These are phyloP conservation scores for Panthera leo DNA, from an alignment of 2,113 vertebrate species.

Conservation along the genomic window DNA sequence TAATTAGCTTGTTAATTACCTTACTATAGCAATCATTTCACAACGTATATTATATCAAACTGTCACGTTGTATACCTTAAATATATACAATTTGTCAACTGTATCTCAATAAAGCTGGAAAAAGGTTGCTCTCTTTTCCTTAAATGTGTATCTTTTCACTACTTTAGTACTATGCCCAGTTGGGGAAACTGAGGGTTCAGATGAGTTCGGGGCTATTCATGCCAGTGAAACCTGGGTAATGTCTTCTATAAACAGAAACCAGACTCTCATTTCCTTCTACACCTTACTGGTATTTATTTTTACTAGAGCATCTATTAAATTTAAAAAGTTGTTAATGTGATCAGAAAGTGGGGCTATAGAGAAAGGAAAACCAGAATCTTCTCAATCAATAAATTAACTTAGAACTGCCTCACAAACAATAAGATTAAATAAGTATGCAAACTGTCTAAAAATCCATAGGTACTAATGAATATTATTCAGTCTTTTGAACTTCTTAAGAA, in stretches of 20 bases:
- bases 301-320: neutral
- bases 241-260: neutral
- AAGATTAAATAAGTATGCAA: neutral
- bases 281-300: neutral
- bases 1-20: neutral
- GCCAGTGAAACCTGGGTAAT: neutral
- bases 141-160: neutral
- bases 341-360: neutral
- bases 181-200: no score
- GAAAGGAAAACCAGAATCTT: neutral
- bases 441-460: neutral
- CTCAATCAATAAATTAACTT: conserved; percentile 4
- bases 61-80: neutral
- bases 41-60: neutral
- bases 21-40: neutral
- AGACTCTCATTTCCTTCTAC: neutral
- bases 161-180: neutral
- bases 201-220: neutral
- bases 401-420: neutral
- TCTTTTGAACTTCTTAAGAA: neutral
- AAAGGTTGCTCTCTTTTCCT: neutral
- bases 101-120: neutral
- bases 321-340: neutral
- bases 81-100: neutral
- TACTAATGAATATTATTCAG: neutral